These are phyloP conservation scores for Phorcus lineatus DNA, from an alignment of 2,888 invertebrate genomes.

Conservation along the genomic window DNA sequence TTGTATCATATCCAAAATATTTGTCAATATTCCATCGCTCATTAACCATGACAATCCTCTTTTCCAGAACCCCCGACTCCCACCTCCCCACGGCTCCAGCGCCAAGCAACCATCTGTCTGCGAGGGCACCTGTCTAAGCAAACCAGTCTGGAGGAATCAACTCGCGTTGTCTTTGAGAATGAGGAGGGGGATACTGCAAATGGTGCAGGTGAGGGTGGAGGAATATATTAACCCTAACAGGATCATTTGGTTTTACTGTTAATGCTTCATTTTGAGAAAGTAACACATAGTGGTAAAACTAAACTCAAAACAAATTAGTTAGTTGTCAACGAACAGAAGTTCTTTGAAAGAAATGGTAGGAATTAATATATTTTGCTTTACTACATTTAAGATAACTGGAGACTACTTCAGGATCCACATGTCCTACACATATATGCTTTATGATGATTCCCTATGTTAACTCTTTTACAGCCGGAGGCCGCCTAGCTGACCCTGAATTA, in stretches of 20 bases:
- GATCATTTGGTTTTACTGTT: no score
- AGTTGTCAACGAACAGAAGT: no score
- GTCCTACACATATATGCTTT: neutral
- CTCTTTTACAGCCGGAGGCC: conserved; percentile 6
- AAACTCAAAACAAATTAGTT: no score
- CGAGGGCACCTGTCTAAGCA: conserved; percentile 60
- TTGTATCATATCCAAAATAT: no score
- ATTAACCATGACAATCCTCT: neutral
- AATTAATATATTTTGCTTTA: no score
- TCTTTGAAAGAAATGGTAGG: no score
- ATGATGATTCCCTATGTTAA: neutral
- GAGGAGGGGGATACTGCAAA: conserved; percentile 55
- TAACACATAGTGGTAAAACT: no score
- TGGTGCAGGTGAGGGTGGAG: conserved; percentile 47
- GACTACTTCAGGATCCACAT: no score
- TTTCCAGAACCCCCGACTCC: conserved; percentile 41
- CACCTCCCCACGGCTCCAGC: conserved; percentile 54
- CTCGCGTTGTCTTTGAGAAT: conserved; percentile 63
- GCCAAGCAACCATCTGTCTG: conserved; percentile 67
- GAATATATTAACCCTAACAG: no score
- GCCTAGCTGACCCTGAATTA: neutral
- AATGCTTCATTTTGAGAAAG: no score
- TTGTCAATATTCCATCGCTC: no score
- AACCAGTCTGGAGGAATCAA: conserved; percentile 60
- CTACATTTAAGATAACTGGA: no score